Evolutionary conservation across 92 coral and sea anemone genomes (phyloP).

Genomic region (Umimayanthus chanpuru): DNA sequence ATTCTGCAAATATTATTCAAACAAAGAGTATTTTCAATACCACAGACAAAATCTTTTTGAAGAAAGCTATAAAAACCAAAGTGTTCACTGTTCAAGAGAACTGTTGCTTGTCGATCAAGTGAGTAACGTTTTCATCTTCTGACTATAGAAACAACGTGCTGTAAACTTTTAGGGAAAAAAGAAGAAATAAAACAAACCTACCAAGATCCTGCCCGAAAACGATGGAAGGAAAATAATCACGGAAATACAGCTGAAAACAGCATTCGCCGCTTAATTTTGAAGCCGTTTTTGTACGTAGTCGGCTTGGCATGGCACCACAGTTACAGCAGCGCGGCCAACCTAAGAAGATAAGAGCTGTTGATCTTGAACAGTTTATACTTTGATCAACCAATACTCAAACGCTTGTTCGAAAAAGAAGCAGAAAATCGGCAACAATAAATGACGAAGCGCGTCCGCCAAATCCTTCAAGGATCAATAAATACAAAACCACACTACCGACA

Average conservation of each 20-base stretch:
- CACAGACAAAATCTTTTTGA: background rate
- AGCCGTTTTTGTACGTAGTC: background rate
- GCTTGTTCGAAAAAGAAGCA: background rate
- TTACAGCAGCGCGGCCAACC: background rate
- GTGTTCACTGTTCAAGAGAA: too few species aligned
- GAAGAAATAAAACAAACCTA: background rate
- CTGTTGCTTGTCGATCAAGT: background rate
- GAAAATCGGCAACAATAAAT: background rate
- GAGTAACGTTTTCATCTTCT: background rate
- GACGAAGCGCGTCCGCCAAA: too few species aligned
- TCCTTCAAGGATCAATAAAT: background rate
- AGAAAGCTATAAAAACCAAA: background rate
- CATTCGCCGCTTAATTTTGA: background rate
- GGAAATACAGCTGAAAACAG: background rate
- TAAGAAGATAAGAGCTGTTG: background rate
- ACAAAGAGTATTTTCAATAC: constrained; percentile 6
- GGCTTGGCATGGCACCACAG: background rate
- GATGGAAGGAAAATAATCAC: too few species aligned
- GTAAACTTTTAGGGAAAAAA: background rate
- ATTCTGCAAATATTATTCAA: too few species aligned
- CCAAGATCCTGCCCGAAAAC: background rate
- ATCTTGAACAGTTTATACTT: background rate
- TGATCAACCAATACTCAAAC: background rate
- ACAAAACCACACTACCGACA: too few species aligned
- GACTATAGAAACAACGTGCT: background rate